Evolutionary conservation across 1,140 invertebrate genomes (phyloP).

Genomic region (Copidosoma floridanum): DNA sequence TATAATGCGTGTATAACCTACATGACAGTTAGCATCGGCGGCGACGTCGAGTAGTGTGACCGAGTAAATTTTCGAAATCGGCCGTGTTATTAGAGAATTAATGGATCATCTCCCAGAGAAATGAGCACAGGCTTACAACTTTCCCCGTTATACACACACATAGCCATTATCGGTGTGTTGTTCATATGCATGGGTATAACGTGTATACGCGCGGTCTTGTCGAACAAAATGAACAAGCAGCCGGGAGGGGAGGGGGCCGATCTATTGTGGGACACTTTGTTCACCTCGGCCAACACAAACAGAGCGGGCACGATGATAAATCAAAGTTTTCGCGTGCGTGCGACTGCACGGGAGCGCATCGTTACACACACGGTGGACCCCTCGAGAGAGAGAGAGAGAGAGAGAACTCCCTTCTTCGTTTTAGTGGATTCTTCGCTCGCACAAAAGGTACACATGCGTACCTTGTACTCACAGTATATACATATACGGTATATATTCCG

Average conservation of each 20-base stretch:
- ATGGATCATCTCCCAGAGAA: constrained; percentile 43
- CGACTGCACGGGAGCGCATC: constrained; percentile 19
- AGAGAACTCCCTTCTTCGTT: no score
- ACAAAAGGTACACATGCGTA: no score
- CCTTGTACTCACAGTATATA: no score
- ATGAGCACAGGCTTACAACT: no score
- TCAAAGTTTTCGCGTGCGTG: constrained; percentile 53
- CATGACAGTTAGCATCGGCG: no score
- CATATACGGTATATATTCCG: constrained; percentile 15
- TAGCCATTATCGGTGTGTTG: no score
- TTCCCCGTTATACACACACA: no score
- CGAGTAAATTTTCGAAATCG: constrained; percentile 34
- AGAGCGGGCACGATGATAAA: constrained; percentile 53
- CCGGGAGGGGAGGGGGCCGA: constrained; percentile 44
- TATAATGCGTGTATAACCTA: no score
- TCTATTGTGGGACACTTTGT: constrained; percentile 57
- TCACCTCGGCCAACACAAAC: constrained; percentile 54
- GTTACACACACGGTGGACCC: no score
- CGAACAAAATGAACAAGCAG: constrained; percentile 49
- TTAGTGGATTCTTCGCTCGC: no score
- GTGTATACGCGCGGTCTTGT: constrained; percentile 47
- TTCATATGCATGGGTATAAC: constrained; percentile 33
- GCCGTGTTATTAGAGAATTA: constrained; percentile 46
- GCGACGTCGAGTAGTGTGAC: constrained; percentile 13
- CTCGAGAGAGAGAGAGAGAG: no score